Evolutionary conservation across 2,113 vertebrate species (phyloP), one percentile per base, ranked within the genome.

Genomic region (Pteruthius melanotis): DNA sequence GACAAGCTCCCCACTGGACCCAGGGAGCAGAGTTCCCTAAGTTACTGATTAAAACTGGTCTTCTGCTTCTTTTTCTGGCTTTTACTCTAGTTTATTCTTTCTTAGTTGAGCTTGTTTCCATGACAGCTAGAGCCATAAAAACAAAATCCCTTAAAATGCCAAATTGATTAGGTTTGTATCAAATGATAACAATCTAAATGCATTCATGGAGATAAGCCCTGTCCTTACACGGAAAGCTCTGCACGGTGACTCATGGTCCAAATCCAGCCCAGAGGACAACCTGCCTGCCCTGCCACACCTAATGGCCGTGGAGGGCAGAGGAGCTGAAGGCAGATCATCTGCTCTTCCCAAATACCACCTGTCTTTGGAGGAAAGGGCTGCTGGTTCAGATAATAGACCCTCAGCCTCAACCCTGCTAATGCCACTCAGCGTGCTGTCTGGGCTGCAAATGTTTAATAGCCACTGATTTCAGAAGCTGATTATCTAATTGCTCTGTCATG

Each of bases 391-490:
- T 54, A 13, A 72, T 1, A 53, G n/a, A 57, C 52, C 54, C 49
- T 40, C 9, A 16, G 40, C 37, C 65, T 60, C 75, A 44, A 26
- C 19, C 6, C 44, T 44, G 35, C 64, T 63, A 31, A 0, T 49
- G 65, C 28, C 88, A 39, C 21, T 87, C 76, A 33, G 52, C 16
- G 1, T 8, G 19, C 16, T 40, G 64, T 16, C 64, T 84, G 72
- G 52, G 80, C 69, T 89, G 42, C 77, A 31, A 35, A 60, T 40
- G 45, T 72, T 71, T 61, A 42, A 87, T 26, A 84, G 89, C 28
- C 65, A 56, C 89, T 89, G 80, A 84, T 94, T 93, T 72, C 80
- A 84, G 76, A 92, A 91, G 80, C 76, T 93, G 76, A 86, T 93
- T 92, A 78, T 65, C 69, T 90, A 81, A 89, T 89, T 89, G 84